These are phyloP conservation scores for Atrichornis clamosus DNA, from an alignment of 2,113 vertebrate genomes.

Conservation along the genomic window DNA sequence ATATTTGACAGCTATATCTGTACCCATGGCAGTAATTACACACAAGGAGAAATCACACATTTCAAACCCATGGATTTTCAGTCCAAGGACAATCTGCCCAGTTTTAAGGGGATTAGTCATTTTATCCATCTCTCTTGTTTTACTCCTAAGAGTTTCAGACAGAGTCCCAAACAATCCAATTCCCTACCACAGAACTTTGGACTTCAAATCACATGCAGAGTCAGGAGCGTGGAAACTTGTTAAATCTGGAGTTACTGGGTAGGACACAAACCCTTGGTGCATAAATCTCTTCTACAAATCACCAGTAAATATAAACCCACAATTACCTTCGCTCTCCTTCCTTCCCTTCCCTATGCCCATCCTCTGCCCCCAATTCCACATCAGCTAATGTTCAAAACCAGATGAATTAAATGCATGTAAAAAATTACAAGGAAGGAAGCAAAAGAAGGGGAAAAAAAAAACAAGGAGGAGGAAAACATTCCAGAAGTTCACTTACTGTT, in stretches of 20 bases:
- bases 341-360: background rate
- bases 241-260: background rate
- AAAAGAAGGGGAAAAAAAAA: background rate
- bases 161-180: background rate
- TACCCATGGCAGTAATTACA: background rate
- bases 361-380: background rate
- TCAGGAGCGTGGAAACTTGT: background rate
- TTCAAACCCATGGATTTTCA: background rate
- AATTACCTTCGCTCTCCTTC: background rate
- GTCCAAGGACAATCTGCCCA: background rate
- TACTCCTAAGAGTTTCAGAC: background rate
- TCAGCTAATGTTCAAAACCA: background rate
- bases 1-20: background rate
- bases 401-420: background rate
- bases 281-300: background rate
- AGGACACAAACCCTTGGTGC: background rate
- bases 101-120: background rate
- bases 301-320: background rate
- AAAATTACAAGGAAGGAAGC: background rate
- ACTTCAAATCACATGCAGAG: background rate
- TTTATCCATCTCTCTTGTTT: background rate
- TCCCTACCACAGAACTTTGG: background rate
- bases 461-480: background rate
- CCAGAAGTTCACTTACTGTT: background rate
- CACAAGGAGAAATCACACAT: background rate